Evolutionary conservation across 2,797 vertebrate genomes (phyloP), one percentile per base, ranked within the genome.

Genomic region (Oreochromis grahami): DNA sequence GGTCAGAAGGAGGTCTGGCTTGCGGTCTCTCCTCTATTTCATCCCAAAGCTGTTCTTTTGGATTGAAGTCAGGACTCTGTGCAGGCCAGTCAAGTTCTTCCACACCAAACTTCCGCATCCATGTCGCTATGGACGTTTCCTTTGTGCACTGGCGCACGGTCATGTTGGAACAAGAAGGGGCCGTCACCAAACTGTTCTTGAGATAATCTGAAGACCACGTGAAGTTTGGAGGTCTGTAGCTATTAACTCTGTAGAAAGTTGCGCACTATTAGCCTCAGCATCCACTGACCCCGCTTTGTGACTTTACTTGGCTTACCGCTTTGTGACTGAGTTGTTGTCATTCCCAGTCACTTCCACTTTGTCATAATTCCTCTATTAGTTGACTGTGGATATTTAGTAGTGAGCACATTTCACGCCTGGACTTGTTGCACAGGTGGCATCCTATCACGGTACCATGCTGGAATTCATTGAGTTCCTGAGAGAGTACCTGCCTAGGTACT

Each of bases 381-480:
- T 63, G 34, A 63, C 58, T 63, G 58, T n/a, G 34, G 0, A 21
- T 63, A 63, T 63, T 63, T 63, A 63, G 4, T 1, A 3, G 19
- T 38, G 19, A 63, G 0, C 2, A n/a, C 34, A 63, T 63, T 63
- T 63, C 58, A 13, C 6, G 0, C 34, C 58, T 63, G 58, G 11
- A 63, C 6, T 7, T 63, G 32, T 63, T 36, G 32, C 34, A 13
- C 58, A 36, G 34, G 34, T 63, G 32, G 6, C 19, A 63, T 36
- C 19, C 19, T 38, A 63, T 63, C 58, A 63, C 1, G 10, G 19
- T 36, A 1, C 32, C 58, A 63, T 63, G 32, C 32, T 63, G 32
- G 32, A 63, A 63, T 63, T 36, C 58, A 2, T 10, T 63, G 32
- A 63, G 58, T 19, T 5, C 32, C 10, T n/a, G 32, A 63, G 58